Evolutionary conservation across 2,888 invertebrate species (phyloP), one percentile per base, ranked within the genome.

Genomic region (Euzetes globulus): DNA sequence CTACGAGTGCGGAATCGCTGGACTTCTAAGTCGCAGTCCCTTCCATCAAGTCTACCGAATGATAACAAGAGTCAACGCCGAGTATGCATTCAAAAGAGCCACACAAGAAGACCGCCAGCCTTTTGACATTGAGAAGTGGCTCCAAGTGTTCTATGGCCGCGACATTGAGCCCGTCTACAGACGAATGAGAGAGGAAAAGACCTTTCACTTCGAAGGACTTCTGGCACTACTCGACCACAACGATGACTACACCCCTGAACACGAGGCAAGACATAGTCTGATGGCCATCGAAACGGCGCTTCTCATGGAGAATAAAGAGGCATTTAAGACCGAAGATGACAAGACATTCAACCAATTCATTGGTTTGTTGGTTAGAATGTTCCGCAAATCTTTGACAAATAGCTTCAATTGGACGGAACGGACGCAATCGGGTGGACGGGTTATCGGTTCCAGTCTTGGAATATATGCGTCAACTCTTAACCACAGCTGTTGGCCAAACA

Each of bases 401-500:
- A 19, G 29, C 11, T 65, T 65, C 17, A 33, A 37, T 33, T 65
- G 63, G 63, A 29, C 17, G 37, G 37, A 19, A 19, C 7, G 15
- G 9, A 33, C n/a, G 5, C 27, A 2, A 19, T 2, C 2, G 2
- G 55, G 60, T 33, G 17, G 11, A 17, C n/a, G 9, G 1, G 4
- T 0, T 11, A 19, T 37, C 9, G 63, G 63, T 11, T 37, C 37
- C 19, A 37, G 63, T 65, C n/a, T 37, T 33, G 6, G 19, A 5
- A n/a, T 37, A 9, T 65, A 27, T 37, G 15, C 27, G 9, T 65
- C 63, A 11, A 19, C 11, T n/a, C 4, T 65, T 6, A 65, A 65
- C 63, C 63, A 65, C 19, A 65, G 37, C 63, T 65, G 63, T 41
- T n/a, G 19, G 15, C 63, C 63, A 33, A 65, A 33, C 33, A n/a